These are phyloP conservation scores for Leptobrachium leishanense DNA, from an alignment of 2,113 vertebrate species.

Conservation along the genomic window DNA sequence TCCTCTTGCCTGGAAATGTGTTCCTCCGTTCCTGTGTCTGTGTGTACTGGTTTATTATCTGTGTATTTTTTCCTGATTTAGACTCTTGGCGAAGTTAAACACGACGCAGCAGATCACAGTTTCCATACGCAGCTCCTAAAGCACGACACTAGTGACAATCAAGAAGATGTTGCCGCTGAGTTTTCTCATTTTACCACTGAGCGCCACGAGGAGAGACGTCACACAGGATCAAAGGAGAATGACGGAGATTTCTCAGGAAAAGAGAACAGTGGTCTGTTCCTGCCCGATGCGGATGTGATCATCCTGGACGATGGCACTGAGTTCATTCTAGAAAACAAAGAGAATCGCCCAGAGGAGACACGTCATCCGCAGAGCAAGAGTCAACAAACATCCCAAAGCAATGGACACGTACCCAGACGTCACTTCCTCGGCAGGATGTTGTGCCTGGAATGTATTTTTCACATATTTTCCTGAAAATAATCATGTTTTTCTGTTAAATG, in stretches of 20 bases:
- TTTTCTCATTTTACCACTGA: background rate
- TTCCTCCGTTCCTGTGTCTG: too few relatives aligned
- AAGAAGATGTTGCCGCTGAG: background rate
- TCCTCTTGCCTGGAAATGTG: too few relatives aligned
- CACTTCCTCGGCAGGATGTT: background rate
- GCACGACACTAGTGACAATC: background rate
- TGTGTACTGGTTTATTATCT: background rate
- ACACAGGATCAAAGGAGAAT: background rate
- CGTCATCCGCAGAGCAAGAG: too few relatives aligned
- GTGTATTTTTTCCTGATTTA: background rate
- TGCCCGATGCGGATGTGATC: background rate
- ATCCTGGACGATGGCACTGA: background rate
- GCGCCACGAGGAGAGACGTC: background rate
- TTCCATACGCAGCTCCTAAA: background rate
- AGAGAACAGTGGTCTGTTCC: too few relatives aligned
- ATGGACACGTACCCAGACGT: background rate
- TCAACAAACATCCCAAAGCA: background rate
- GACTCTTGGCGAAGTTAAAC: too few relatives aligned
- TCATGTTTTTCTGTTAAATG: too few relatives aligned
- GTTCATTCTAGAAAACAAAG: constrained; percentile 1
- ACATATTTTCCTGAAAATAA: background rate
- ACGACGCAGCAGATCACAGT: background rate
- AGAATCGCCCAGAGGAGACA: background rate
- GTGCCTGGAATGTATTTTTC: constrained; percentile 13
- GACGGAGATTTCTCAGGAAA: background rate